Percentiles rank a stretch among this genome's conserved stretches.
These are phyloP conservation scores for Leucoraja ocellata DNA, from an alignment of 2,797 vertebrate genomes.

Conservation along the genomic window DNA sequence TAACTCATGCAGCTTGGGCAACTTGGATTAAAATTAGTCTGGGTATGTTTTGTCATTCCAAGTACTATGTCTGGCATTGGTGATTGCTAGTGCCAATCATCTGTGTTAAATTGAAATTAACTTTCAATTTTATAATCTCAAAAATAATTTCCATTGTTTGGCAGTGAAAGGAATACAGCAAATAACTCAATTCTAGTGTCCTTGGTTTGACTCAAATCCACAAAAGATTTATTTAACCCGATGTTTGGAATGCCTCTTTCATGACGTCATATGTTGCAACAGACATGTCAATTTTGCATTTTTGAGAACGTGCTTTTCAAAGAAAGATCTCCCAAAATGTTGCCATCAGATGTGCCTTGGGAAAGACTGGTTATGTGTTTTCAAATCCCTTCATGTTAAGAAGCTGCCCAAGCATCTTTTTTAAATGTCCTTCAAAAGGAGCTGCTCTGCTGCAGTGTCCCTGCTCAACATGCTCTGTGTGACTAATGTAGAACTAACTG, in stretches of 20 bases:
- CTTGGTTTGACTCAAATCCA: background rate
- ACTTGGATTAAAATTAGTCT: background rate
- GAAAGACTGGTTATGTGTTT: background rate
- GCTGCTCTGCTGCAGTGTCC: too few species aligned
- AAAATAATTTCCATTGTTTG: background rate
- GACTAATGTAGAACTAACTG: background rate
- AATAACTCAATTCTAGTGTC: background rate
- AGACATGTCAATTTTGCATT: background rate
- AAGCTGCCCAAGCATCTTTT: background rate
- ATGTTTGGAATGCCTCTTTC: background rate
- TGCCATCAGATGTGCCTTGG: background rate
- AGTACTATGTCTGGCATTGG: background rate
- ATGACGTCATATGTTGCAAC: background rate
- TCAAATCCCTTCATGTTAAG: background rate
- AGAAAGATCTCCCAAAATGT: too few species aligned
- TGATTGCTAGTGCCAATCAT: background rate
- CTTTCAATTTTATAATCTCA: background rate
- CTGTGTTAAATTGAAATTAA: background rate
- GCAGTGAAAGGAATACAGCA: background rate
- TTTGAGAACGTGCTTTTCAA: background rate
- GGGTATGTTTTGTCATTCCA: background rate
- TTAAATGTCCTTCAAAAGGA: background rate
- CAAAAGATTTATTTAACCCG: constrained; percentile 1
- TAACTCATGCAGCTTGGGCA: background rate
- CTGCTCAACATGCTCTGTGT: background rate